These are phyloP conservation scores for Pterophyllum scalare DNA, from an alignment of 2,113 vertebrate species.

Conservation along the genomic window DNA sequence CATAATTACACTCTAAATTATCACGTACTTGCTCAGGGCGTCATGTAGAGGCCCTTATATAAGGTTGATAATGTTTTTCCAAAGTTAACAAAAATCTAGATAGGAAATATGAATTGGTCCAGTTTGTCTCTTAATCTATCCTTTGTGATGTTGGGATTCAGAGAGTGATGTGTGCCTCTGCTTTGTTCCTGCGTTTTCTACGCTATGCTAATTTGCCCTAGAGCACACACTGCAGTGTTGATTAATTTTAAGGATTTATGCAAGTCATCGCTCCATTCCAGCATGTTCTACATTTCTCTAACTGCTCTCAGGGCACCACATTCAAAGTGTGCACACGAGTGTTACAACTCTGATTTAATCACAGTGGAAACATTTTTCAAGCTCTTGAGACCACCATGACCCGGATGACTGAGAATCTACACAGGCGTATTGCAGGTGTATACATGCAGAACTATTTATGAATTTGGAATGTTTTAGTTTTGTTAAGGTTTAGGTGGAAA, in stretches of 20 bases:
- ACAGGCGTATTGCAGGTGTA: background rate
- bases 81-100: background rate
- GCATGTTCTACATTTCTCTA: background rate
- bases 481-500: background rate
- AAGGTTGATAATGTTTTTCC: conserved; percentile 1
- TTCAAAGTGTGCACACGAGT: background rate
- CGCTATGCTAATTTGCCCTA: background rate
- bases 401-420: too few relatives aligned
- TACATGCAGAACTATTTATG: background rate
- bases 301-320: background rate
- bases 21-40: too few relatives aligned
- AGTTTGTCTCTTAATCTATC: background rate
- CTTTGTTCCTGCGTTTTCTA: conserved; percentile 8
- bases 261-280: conserved; percentile 16
- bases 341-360: background rate
- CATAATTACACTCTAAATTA: too few relatives aligned
- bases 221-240: conserved; percentile 16
- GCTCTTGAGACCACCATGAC: too few relatives aligned
- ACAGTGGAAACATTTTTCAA: background rate
- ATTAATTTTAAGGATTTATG: conserved; percentile 17
- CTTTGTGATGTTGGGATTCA: background rate
- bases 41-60: too few relatives aligned
- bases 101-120: background rate
- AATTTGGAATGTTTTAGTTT: background rate
- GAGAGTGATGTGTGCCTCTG: background rate